These are phyloP conservation scores for Penaeus chinensis DNA, from an alignment of 1,140 invertebrate species.

Conservation along the genomic window DNA sequence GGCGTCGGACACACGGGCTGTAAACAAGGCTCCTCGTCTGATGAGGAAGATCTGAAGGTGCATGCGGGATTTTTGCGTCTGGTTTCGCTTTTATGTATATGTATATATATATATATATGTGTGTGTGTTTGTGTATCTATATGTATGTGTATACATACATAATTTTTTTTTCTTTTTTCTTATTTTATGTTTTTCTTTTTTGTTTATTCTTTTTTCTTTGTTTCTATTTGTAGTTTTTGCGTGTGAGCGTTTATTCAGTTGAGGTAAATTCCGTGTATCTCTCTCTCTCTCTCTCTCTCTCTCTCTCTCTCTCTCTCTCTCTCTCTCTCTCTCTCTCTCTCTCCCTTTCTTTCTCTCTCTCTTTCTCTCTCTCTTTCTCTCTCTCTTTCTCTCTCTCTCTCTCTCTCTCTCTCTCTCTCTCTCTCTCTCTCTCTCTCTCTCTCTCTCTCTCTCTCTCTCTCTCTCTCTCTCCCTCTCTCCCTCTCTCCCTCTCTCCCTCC, in stretches of 20 bases:
- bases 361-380: not conserved
- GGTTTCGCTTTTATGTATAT: not conserved
- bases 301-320: too few species aligned
- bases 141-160: not conserved
- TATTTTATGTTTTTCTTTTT: not conserved
- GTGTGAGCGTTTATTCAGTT: too few species aligned
- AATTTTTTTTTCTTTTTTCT: not conserved
- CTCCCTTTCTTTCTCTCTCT: not conserved
- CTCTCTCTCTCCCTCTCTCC: not conserved
- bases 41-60: too few species aligned
- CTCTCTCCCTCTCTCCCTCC: not conserved
- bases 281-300: not conserved
- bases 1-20: too few species aligned
- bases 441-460: not conserved
- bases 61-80: too few species aligned
- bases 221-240: not conserved
- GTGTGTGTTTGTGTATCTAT: not conserved
- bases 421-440: constrained; percentile 3
- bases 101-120: not conserved
- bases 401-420: not conserved
- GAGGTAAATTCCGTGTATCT: not conserved
- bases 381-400: not conserved
- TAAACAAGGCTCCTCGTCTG: too few species aligned
- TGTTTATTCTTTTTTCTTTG: not conserved
- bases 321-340: not conserved